These are phyloP conservation scores for Melanostoma scalare DNA, from an alignment of 2,888 invertebrate genomes.

Conservation along the genomic window DNA sequence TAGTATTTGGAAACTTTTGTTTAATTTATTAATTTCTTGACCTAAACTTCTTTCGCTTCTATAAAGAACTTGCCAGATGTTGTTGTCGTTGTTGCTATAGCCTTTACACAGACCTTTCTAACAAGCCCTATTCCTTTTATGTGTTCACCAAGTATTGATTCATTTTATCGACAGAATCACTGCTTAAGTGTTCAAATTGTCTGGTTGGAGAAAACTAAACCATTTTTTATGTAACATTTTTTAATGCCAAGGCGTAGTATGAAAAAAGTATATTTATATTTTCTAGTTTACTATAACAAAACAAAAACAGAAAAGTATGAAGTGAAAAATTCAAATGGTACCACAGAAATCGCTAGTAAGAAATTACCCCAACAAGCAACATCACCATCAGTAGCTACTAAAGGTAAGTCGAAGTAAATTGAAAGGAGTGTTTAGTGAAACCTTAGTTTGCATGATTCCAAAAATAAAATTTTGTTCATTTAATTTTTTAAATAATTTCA, in stretches of 20 bases:
- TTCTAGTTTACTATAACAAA: constrained; percentile 23
- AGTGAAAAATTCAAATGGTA: constrained; percentile 59
- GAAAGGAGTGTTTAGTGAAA: not conserved
- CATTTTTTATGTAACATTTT: not conserved
- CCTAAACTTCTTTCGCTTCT: too few species aligned
- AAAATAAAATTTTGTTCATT: not conserved
- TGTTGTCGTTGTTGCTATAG: too few species aligned
- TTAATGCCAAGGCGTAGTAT: too few species aligned
- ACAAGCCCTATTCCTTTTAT: too few species aligned
- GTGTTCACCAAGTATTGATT: constrained; percentile 33
- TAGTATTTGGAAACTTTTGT: too few species aligned
- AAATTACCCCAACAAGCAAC: constrained; percentile 26
- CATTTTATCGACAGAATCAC: too few species aligned
- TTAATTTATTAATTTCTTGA: too few species aligned
- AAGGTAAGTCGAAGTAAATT: constrained; percentile 35
- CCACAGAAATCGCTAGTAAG: constrained; percentile 45
- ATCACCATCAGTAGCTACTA: constrained; percentile 48
- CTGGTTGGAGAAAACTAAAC: constrained; percentile 26
- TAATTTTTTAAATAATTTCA: not conserved
- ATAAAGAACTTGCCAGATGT: too few species aligned
- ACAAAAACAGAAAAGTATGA: constrained; percentile 21
- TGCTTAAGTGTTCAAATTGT: too few species aligned
- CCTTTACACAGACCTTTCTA: too few species aligned
- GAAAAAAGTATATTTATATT: not conserved
- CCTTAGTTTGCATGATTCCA: not conserved